These are phyloP conservation scores for Hystrix brachyura DNA, from an alignment of 2,113 vertebrate species.

Conservation along the genomic window DNA sequence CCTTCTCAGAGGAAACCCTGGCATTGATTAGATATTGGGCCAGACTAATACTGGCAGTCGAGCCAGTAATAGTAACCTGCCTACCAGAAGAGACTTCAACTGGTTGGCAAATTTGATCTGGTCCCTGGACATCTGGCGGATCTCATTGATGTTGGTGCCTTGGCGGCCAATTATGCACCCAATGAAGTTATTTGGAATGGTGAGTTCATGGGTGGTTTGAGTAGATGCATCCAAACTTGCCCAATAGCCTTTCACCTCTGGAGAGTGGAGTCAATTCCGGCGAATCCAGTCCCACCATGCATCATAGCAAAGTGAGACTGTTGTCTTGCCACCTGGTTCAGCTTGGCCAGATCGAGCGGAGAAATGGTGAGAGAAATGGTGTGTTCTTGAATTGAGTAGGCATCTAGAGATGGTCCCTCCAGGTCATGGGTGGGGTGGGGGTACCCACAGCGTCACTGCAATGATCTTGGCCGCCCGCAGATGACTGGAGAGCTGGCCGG, in stretches of 20 bases:
- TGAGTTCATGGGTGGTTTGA: constrained; percentile 97
- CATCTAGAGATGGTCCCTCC: constrained; percentile 66
- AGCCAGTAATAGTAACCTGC: constrained; percentile 97
- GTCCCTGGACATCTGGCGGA: too few relatives aligned
- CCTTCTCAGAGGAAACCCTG: constrained; percentile 87
- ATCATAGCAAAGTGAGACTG: constrained; percentile 95
- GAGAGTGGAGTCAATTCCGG: constrained; percentile 85
- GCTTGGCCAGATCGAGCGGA: constrained; percentile 95
- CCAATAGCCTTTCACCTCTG: constrained; percentile 89
- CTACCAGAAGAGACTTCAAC: too few relatives aligned
- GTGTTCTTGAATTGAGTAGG: constrained; percentile 83
- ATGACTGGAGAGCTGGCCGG: constrained; percentile 82
- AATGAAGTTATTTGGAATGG: constrained; percentile 93
- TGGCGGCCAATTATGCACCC: too few relatives aligned
- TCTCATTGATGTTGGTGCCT: too few relatives aligned
- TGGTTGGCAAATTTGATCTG: too few relatives aligned
- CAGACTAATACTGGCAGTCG: constrained; percentile 98
- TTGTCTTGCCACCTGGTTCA: constrained; percentile 88
- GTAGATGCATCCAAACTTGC: constrained; percentile 91
- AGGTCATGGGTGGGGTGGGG: constrained; percentile 77
- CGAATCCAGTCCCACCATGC: constrained; percentile 96
- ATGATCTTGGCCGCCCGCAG: constrained; percentile 82
- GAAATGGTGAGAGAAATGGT: constrained; percentile 83
- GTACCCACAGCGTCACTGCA: constrained; percentile 82
- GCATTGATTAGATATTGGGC: constrained; percentile 99